A percentile compares a stretch with the other conserved stretches of the same genome.
Conservation (phyloP, 2,113 vertebrate genomes). For the Dipodomys spectabilis region DNA sequence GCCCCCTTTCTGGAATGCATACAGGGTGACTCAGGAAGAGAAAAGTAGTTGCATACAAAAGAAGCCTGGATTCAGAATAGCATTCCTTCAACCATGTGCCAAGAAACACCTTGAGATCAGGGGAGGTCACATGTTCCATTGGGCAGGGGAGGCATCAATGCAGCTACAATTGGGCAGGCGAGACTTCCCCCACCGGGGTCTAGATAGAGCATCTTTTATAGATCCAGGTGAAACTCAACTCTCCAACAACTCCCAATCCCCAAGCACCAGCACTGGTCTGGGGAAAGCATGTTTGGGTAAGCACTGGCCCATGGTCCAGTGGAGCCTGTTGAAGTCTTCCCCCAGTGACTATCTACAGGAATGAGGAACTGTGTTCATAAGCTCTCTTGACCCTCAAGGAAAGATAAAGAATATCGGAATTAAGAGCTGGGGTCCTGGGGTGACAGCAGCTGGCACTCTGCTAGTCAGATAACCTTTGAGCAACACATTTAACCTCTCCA, state of each 20-base stretch:
- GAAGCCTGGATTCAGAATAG: neutral
- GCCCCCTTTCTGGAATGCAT: neutral
- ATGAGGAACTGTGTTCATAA: neutral
- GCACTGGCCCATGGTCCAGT: neutral
- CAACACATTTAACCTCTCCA: neutral
- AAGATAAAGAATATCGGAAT: neutral
- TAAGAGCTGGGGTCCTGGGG: neutral
- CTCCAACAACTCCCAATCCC: neutral
- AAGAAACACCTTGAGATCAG: neutral
- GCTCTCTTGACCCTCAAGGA: neutral
- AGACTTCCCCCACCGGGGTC: neutral
- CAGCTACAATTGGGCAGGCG: neutral
- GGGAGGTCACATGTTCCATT: neutral
- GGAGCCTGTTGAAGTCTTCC: neutral
- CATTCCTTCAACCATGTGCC: neutral
- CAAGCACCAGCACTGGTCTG: neutral
- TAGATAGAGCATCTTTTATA: conserved; percentile 25
- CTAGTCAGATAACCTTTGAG: neutral
- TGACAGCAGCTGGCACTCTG: neutral
- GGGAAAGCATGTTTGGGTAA: neutral
- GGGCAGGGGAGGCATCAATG: neutral
- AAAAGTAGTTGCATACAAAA: neutral
- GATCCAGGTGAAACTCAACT: neutral
- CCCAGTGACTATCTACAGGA: neutral
- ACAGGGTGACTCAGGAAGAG: neutral